Base-by-base conservation (phyloP, 2,113 vertebrate genomes). In the Larimichthys crocea region DNA sequence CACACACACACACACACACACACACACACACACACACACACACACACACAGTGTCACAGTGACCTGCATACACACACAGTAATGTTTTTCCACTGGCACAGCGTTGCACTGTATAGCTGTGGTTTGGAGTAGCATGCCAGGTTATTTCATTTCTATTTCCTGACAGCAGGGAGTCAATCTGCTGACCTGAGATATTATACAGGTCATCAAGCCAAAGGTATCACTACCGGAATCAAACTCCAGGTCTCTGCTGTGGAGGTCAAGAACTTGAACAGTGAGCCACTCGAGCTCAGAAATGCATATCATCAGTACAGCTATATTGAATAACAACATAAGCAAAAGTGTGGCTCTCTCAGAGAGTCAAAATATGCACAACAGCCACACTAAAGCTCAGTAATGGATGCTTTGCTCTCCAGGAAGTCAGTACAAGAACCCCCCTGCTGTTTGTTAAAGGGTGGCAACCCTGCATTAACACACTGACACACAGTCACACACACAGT, bases 21-120 rank as follows among this genome's bases (percentile, higher is more conserved):
- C 69, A 55, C 76, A 71, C 76, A 49, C 26, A 72, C 26, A 62
- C 68, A 65, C 60, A 78, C n/a, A 78, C 35, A 68, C 31, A n/a
- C 10, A 24, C 17, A 31, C 76, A 73, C 72, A 52, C 22, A 56
- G 24, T 24, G 67, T 15, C 31, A 61, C 63, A 50, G 22, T 3
- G 14, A 22, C 15, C 9, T 16, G 26, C 42, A 65, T 7, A 26
- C 22, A 53, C 53, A 66, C 42, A 74, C 44, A 66, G 49, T 49
- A 48, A 61, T 35, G 79, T 16, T 85, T 86, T 75, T 74, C 79
- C 72, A 79, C 53, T 60, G 56, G 49, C 76, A 62, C 72, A 57
- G 72, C 40, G 19, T 15, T 48, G 50, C 26, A 17, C 49, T 53
- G 6, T 64, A 55, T 11, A 69, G 7, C 63, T 53, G 4, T 75